A percentile compares a stretch with the other conserved stretches of the same genome.
Evolutionary conservation across 2,888 invertebrate species (phyloP).

Genomic region (Dolomedes plantarius): DNA sequence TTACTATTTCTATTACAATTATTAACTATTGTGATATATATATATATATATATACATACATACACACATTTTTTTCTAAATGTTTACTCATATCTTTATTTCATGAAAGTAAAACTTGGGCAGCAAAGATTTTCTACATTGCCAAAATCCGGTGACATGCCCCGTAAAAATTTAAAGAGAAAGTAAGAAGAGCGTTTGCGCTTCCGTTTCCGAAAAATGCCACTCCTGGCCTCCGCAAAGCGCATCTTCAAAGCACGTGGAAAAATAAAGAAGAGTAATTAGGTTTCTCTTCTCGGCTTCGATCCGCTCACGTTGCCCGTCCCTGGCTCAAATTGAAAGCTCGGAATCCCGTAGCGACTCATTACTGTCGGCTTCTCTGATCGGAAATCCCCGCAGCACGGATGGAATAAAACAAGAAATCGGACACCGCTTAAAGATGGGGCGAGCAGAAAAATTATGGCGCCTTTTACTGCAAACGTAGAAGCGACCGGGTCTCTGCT

Average conservation of each 20-base stretch:
- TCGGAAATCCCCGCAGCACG: background rate
- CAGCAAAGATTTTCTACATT: too few species aligned
- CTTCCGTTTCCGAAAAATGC: background rate
- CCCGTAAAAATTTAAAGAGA: too few species aligned
- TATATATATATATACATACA: too few species aligned
- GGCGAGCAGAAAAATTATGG: background rate
- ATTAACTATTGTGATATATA: too few species aligned
- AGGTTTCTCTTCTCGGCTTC: background rate
- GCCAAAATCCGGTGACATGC: too few species aligned
- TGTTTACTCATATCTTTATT: too few species aligned
- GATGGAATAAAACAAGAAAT: background rate
- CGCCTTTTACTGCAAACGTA: background rate
- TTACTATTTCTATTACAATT: too few species aligned
- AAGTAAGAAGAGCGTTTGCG: background rate
- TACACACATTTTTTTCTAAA: too few species aligned
- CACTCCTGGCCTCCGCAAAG: background rate
- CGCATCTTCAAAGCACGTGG: background rate
- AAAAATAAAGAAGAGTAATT: background rate
- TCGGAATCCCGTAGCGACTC: constrained; percentile 17
- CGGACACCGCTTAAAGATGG: constrained; percentile 19
- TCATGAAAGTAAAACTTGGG: too few species aligned
- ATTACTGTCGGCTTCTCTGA: constrained; percentile 18
- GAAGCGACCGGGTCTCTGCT: background rate
- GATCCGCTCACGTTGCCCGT: background rate
- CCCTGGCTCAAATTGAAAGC: background rate